Percentiles rank a stretch among this genome's conserved stretches.
Evolutionary conservation across 2,797 vertebrate genomes (phyloP).

Genomic region (Pseudomugil gertrudae): DNA sequence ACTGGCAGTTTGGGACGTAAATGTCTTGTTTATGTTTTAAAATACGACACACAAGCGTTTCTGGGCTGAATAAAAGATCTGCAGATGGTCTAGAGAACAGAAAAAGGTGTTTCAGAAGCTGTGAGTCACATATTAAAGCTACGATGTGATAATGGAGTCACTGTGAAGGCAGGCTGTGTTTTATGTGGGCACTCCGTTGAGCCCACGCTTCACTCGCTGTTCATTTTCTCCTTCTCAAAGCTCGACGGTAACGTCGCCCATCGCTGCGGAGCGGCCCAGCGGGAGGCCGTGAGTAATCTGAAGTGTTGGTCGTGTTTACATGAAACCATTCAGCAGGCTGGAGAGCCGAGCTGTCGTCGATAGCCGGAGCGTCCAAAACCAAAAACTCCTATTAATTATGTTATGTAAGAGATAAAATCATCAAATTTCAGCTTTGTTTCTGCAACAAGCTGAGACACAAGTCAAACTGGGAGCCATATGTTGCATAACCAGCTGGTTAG

Average conservation of each 20-base stretch:
- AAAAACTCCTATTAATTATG: no score
- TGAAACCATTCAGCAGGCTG: conserved; percentile 1
- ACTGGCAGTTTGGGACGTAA: neutral
- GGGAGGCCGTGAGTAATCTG: conserved; percentile 17
- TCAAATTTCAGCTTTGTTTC: neutral
- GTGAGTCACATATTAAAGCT: conserved; percentile 1
- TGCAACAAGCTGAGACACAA: no score
- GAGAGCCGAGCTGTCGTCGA: neutral
- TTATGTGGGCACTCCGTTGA: neutral
- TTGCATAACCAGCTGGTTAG: neutral
- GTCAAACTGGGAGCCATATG: no score
- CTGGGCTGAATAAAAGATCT: neutral
- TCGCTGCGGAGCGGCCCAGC: conserved; percentile 18
- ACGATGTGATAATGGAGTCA: neutral
- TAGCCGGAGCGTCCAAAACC: no score
- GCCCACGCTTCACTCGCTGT: conserved; percentile 8
- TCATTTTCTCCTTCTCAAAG: conserved; percentile 32
- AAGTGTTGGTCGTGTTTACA: conserved; percentile 16
- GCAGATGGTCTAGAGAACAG: neutral
- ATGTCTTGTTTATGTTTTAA: neutral
- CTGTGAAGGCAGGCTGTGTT: neutral
- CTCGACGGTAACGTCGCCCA: neutral
- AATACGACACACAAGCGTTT: neutral
- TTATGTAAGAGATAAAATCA: no score
- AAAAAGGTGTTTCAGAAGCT: neutral